Conservation (phyloP, 2,113 vertebrate genomes). For the Podiceps cristatus region DNA sequence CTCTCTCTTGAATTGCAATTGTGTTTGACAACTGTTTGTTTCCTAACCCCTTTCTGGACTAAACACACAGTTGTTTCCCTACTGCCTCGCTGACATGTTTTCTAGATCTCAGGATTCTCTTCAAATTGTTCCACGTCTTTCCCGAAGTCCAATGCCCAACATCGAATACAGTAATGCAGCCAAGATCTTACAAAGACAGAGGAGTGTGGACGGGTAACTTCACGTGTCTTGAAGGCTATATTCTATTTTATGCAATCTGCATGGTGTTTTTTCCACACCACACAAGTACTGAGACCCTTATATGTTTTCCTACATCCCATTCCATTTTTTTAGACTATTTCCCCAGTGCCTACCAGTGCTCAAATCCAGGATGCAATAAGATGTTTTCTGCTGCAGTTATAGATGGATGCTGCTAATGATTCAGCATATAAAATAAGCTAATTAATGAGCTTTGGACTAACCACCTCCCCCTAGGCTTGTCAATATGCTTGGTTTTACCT, state of each 20-base stretch:
- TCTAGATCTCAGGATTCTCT: neutral
- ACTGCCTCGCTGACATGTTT: neutral
- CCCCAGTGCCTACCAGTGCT: neutral
- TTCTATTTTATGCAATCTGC: neutral
- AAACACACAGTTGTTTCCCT: neutral
- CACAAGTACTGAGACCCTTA: neutral
- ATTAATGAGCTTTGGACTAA: conserved; percentile 17
- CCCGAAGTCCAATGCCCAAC: neutral
- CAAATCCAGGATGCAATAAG: neutral
- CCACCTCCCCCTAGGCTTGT: neutral
- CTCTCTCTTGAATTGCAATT: too few relatives aligned
- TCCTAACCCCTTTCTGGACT: neutral
- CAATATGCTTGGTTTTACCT: neutral
- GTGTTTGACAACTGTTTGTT: neutral
- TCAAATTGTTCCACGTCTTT: neutral
- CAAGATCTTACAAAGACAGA: neutral
- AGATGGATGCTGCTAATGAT: neutral
- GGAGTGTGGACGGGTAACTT: neutral
- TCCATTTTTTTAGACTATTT: neutral
- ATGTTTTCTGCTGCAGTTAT: neutral
- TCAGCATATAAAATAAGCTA: neutral
- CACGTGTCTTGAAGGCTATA: neutral
- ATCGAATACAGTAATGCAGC: neutral
- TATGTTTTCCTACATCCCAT: neutral
- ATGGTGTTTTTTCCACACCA: neutral